phyloP scores from a whole-genome alignment of 2,797 vertebrate species.

The Momotus momota region DNA sequence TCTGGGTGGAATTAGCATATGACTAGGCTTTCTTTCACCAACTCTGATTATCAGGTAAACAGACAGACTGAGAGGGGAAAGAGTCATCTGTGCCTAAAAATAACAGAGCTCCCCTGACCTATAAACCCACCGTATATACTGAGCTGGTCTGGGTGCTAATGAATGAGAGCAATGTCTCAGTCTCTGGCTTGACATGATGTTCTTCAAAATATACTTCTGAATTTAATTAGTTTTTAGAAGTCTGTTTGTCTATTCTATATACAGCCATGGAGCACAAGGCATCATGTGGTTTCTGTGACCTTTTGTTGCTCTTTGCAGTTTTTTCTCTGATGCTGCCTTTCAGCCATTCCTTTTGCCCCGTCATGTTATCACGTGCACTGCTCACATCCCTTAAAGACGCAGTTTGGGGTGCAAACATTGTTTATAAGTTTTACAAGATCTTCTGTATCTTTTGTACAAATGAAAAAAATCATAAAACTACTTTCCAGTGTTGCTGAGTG shows the following conservation, averaged over 20 bases:
- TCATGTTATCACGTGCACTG: fast-evolving
- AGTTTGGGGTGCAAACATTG: not conserved
- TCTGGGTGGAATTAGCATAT: not conserved
- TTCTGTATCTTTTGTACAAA: not conserved
- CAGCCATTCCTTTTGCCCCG: not conserved
- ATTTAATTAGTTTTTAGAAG: conserved; percentile 24
- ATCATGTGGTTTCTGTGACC: conserved; percentile 1
- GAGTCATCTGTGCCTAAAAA: not conserved
- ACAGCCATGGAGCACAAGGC: conserved; percentile 45
- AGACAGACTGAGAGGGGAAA: not conserved
- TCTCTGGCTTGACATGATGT: not conserved
- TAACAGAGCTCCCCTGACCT: not conserved
- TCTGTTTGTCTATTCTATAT: not conserved
- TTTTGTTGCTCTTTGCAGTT: not conserved
- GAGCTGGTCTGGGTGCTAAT: not conserved
- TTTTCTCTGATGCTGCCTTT: not conserved
- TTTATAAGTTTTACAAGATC: not conserved
- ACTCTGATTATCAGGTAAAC: not conserved
- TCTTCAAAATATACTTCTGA: conserved; percentile 16
- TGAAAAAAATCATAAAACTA: not conserved
- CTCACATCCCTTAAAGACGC: fast-evolving
- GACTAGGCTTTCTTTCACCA: not conserved
- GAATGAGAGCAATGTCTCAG: not conserved
- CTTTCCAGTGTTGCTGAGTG: not conserved
- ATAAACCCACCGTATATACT: not conserved